Conservation (phyloP, 2,888 invertebrate species). For the Parnassius smintheus region DNA sequence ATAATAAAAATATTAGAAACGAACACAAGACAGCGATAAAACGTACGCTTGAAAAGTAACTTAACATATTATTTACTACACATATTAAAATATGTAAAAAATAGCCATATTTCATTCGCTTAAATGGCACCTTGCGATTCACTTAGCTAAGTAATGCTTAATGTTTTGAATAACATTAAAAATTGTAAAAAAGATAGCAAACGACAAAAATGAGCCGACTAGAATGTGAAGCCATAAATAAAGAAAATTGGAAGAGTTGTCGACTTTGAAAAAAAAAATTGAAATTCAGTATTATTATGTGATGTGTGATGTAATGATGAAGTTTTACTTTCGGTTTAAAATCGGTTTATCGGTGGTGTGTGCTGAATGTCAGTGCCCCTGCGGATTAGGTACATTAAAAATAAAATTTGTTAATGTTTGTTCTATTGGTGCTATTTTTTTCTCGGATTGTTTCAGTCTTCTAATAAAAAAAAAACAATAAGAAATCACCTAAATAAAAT, state of each 20-base stretch:
- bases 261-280: slow-evolving; percentile 35
- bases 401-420: slow-evolving; percentile 37
- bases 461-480: slow-evolving; percentile 58
- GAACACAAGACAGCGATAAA: slow-evolving; percentile 69
- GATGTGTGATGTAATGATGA: slow-evolving; percentile 38
- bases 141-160: slow-evolving; percentile 55
- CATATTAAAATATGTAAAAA: slow-evolving; percentile 52
- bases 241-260: slow-evolving; percentile 32
- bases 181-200: slow-evolving; percentile 31
- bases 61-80: slow-evolving; percentile 58
- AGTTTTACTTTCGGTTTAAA: slow-evolving; percentile 29
- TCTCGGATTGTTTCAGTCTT: slow-evolving; percentile 68
- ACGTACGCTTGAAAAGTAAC: slow-evolving; percentile 57
- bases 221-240: slow-evolving; percentile 39
- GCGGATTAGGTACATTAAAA: slow-evolving; percentile 49
- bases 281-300: slow-evolving; percentile 33
- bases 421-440: slow-evolving; percentile 67
- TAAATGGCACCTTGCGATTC: slow-evolving; percentile 77
- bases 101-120: slow-evolving; percentile 69
- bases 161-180: slow-evolving; percentile 42
- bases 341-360: slow-evolving; percentile 22
- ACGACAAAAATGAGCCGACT: slow-evolving; percentile 37
- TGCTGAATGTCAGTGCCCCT: slow-evolving; percentile 56
- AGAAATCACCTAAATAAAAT: slow-evolving; percentile 59
- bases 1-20: slow-evolving; percentile 50